A percentile compares a stretch with the other conserved stretches of the same genome.
Evolutionary conservation across 2,797 vertebrate genomes (phyloP).

Genomic region (Tragopan temminckii): DNA sequence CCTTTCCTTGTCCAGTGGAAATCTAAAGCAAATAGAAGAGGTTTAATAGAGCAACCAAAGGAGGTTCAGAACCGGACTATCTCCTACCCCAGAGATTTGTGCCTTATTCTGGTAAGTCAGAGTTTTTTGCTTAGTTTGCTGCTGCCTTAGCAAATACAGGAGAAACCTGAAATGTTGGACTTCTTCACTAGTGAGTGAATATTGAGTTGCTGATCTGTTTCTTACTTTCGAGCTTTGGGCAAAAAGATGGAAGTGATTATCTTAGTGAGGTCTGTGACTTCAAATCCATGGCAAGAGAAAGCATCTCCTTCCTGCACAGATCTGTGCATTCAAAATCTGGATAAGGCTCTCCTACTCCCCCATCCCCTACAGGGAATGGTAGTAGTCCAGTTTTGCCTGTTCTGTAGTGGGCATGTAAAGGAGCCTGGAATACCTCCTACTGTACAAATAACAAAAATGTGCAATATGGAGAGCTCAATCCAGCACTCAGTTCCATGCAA

Average conservation of each 20-base stretch:
- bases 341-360: neutral
- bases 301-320: neutral
- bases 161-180: neutral
- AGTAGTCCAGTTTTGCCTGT: neutral
- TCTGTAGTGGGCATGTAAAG: neutral
- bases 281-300: neutral
- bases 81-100: accelerated
- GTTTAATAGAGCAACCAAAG: neutral
- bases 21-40: neutral
- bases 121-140: neutral
- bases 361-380: neutral
- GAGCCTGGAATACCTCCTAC: neutral
- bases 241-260: neutral
- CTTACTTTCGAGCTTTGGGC: neutral
- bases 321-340: neutral
- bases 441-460: neutral
- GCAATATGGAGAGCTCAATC: neutral
- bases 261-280: neutral
- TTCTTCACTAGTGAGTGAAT: neutral
- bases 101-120: neutral
- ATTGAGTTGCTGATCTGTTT: neutral
- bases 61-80: neutral
- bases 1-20: neutral
- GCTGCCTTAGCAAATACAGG: neutral
- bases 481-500: neutral